These are phyloP conservation scores for Halcyon senegalensis DNA, from an alignment of 2,113 vertebrate species.

Conservation along the genomic window DNA sequence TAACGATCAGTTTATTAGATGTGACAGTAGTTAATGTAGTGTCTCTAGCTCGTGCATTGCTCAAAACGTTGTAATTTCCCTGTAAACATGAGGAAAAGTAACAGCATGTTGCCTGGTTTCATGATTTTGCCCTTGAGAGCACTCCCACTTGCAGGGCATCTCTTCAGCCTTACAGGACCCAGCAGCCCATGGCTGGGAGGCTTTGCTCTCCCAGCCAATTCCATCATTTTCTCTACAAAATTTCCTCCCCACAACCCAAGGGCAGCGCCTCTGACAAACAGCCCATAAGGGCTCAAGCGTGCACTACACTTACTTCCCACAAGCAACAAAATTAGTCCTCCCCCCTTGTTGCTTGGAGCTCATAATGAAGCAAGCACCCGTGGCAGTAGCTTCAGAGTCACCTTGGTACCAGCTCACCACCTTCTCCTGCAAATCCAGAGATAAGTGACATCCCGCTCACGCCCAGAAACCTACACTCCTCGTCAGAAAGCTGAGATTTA, in stretches of 20 bases:
- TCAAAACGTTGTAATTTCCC: neutral
- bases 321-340: neutral
- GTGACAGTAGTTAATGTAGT: neutral
- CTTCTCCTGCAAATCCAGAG: neutral
- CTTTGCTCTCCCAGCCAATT: neutral
- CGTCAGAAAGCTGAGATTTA: neutral
- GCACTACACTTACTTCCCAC: neutral
- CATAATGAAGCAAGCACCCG: rapidly evolving
- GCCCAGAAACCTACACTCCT: neutral
- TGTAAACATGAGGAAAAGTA: neutral
- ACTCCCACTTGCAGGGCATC: too few species aligned
- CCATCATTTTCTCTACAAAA: neutral
- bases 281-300: rapidly evolving
- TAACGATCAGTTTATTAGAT: neutral
- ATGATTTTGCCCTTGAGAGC: neutral
- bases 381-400: neutral
- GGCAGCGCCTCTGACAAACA: neutral
- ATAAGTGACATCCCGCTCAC: neutral
- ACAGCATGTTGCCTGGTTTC: neutral
- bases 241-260: neutral
- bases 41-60: neutral
- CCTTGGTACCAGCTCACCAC: neutral
- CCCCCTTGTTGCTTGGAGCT: neutral
- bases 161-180: neutral
- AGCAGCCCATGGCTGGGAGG: neutral